Conservation (phyloP, 2,113 vertebrate species). For the Cygnus buccinator region DNA sequence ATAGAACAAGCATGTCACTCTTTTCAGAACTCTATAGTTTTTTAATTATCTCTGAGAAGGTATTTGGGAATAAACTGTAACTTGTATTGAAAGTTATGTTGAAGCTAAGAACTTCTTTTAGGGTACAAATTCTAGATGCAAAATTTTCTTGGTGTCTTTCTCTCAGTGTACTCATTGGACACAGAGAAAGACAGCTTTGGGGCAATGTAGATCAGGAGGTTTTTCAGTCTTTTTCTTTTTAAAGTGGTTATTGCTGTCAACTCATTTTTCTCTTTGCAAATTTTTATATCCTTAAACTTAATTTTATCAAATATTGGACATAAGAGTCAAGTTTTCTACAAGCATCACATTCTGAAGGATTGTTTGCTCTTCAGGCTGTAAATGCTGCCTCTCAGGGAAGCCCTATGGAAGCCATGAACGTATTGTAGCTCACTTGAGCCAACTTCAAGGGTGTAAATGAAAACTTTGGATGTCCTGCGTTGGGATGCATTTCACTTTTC, state of each 20-base stretch:
- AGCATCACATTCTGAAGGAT: background rate
- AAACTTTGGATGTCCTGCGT: background rate
- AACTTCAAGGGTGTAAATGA: background rate
- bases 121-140: background rate
- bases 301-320: background rate
- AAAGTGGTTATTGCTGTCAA: background rate
- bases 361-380: background rate
- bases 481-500: background rate
- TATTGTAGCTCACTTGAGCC: background rate
- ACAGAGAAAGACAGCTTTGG: too few relatives aligned
- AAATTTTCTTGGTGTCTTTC: background rate
- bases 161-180: background rate
- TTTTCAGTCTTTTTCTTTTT: background rate
- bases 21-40: background rate
- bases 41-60: background rate
- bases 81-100: background rate
- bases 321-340: background rate
- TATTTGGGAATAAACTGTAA: background rate
- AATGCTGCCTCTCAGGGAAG: background rate
- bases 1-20: rapidly evolving
- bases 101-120: background rate
- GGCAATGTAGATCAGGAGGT: too few relatives aligned
- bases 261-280: background rate
- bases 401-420: background rate
- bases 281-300: background rate